Conservation (phyloP, 2,888 invertebrate species). For the Drosophila peninsularis region DNA sequence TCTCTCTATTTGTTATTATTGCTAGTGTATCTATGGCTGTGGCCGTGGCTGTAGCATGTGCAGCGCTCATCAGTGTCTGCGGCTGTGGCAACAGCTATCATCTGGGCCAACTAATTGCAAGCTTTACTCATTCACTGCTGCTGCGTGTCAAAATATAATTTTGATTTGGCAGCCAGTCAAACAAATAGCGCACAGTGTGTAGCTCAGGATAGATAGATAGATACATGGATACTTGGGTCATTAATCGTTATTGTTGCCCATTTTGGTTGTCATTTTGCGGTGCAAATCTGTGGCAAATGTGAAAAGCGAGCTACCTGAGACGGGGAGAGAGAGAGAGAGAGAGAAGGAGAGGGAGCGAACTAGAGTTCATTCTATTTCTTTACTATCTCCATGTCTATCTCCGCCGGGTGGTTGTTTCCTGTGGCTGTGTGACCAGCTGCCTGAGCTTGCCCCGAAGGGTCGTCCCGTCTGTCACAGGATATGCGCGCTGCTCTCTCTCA, state of each 20-base stretch:
- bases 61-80: conserved; percentile 33
- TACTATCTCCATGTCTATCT: not conserved
- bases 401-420: conserved; percentile 49
- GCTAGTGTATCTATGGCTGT: conserved; percentile 24
- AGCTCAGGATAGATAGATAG: conserved; percentile 6
- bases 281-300: conserved; percentile 70
- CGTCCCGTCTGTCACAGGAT: conserved; percentile 37
- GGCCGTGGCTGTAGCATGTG: conserved; percentile 38
- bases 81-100: conserved; percentile 33
- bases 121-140: conserved; percentile 51
- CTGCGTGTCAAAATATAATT: conserved; percentile 78
- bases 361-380: not conserved
- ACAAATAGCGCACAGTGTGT: conserved; percentile 9
- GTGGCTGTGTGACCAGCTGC: conserved; percentile 32
- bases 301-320: conserved; percentile 36
- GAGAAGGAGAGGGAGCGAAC: not conserved
- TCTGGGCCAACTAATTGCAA: conserved; percentile 64
- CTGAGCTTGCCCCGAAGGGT: conserved; percentile 38
- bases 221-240: conserved; percentile 44
- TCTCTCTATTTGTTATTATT: not conserved
- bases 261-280: conserved; percentile 72
- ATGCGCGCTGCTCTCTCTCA: conserved; percentile 21
- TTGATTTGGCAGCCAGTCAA: conserved; percentile 44
- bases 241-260: conserved; percentile 67
- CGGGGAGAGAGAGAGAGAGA: not conserved